Conservation (phyloP, 2,113 vertebrate genomes). For the Odontesthes bonariensis region DNA sequence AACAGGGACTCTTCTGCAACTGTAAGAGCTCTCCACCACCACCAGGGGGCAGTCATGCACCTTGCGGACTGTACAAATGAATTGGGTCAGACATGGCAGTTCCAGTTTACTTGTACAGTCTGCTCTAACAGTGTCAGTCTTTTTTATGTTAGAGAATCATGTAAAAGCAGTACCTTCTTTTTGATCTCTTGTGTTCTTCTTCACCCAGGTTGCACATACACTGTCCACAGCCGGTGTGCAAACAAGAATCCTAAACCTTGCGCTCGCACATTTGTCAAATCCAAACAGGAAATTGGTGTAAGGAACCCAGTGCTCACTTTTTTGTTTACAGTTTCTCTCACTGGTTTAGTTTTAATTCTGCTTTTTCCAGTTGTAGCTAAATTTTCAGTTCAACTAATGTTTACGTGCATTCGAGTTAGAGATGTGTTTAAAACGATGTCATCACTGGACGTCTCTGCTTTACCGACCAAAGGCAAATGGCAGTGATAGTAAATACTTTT, state of each 20-base stretch:
- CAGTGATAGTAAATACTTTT: slow-evolving; percentile 30
- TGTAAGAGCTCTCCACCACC: slow-evolving; percentile 82
- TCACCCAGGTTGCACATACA: slow-evolving; percentile 89
- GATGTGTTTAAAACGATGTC: slow-evolving; percentile 1
- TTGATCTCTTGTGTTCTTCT: slow-evolving; percentile 3
- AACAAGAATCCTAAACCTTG: slow-evolving; percentile 87
- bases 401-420: background rate
- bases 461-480: slow-evolving; percentile 12
- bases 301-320: slow-evolving; percentile 63
- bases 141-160: background rate
- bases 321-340: background rate
- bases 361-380: background rate
- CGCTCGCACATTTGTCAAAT: slow-evolving; percentile 90
- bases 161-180: background rate
- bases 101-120: background rate
- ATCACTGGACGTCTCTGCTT: background rate
- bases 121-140: background rate
- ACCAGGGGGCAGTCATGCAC: slow-evolving; percentile 48
- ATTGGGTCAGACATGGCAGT: background rate
- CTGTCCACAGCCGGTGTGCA: slow-evolving; percentile 90
- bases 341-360: slow-evolving; percentile 1
- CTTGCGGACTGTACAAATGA: background rate
- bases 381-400: background rate
- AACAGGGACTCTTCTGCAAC: slow-evolving; percentile 91
- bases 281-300: slow-evolving; percentile 88